Evolutionary conservation across 2,888 invertebrate genomes (phyloP).

Genomic region (Calameuta pallipes): DNA sequence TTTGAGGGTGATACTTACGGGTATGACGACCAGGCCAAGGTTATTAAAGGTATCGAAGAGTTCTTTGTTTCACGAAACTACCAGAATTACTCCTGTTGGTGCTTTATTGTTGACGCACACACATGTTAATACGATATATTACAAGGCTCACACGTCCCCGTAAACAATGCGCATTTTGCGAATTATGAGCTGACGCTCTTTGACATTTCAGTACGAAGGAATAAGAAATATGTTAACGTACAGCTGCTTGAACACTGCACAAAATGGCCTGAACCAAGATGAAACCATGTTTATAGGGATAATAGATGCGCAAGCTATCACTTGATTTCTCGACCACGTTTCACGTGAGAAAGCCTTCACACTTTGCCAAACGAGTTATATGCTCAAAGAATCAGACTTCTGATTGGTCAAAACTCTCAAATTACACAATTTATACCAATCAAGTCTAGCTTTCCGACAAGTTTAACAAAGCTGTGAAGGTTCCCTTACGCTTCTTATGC

Average conservation of each 20-base stretch:
- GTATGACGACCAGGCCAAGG: conserved; percentile 59
- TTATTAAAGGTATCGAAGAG: conserved; percentile 56
- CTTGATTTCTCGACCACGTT: background rate
- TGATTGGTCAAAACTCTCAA: background rate
- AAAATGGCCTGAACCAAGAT: conserved; percentile 58
- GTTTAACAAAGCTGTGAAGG: background rate
- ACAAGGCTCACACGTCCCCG: conserved; percentile 1
- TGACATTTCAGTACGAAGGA: conserved; percentile 54
- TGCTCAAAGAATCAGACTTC: background rate
- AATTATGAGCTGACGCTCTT: conserved; percentile 40
- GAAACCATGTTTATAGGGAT: conserved; percentile 22
- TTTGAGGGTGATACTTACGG: conserved; percentile 53
- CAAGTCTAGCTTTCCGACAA: background rate
- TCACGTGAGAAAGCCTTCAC: background rate
- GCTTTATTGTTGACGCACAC: background rate
- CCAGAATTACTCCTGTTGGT: conserved; percentile 19
- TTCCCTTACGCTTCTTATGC: background rate
- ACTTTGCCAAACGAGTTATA: background rate
- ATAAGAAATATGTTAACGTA: conserved; percentile 52
- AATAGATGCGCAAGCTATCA: background rate
- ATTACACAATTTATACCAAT: background rate
- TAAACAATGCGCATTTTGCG: background rate
- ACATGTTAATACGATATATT: conserved; percentile 13
- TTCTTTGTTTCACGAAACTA: conserved; percentile 55
- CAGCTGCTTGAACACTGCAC: conserved; percentile 63